phyloP scores from a whole-genome alignment of 2,888 invertebrate species.

The Muschampia staudingeri region DNA sequence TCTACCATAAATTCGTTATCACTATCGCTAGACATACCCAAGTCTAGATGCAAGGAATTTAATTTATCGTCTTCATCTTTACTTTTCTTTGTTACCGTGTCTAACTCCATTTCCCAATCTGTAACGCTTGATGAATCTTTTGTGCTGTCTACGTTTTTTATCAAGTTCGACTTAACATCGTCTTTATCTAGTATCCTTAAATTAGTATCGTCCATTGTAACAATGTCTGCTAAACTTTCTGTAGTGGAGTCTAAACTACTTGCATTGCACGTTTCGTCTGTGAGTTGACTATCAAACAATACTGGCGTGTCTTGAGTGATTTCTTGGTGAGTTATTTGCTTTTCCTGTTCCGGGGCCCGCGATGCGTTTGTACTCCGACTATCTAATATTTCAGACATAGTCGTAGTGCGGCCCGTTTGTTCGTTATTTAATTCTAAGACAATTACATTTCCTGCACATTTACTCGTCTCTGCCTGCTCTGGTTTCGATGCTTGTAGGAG shows the following conservation, averaged over 20 bases:
- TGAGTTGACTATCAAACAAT: slow-evolving; percentile 83
- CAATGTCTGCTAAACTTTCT: slow-evolving; percentile 83
- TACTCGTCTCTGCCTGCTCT: slow-evolving; percentile 80
- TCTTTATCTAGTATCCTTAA: slow-evolving; percentile 78
- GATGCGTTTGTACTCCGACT: slow-evolving; percentile 75
- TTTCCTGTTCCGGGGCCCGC: slow-evolving; percentile 73
- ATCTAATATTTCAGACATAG: slow-evolving; percentile 88
- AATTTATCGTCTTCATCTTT: slow-evolving; percentile 87
- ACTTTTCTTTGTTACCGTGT: slow-evolving; percentile 87
- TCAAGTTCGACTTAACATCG: slow-evolving; percentile 77
- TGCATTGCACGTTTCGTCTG: slow-evolving; percentile 83
- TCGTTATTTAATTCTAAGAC: slow-evolving; percentile 89
- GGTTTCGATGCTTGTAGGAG: slow-evolving; percentile 84
- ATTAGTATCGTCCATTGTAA: slow-evolving; percentile 76
- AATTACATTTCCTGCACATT: slow-evolving; percentile 86
- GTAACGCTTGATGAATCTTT: slow-evolving; percentile 86
- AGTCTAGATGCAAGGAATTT: slow-evolving; percentile 86
- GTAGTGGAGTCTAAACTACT: slow-evolving; percentile 86
- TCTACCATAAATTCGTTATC: slow-evolving; percentile 85
- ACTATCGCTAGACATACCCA: slow-evolving; percentile 90
- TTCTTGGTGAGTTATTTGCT: slow-evolving; percentile 72
- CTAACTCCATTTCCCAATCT: slow-evolving; percentile 92
- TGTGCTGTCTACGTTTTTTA: slow-evolving; percentile 78
- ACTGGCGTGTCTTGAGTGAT: slow-evolving; percentile 92
- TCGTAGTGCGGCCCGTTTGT: slow-evolving; percentile 85